Evolutionary conservation across 1,140 invertebrate genomes (phyloP).

Genomic region (Ceratoteleas bidentatus): DNA sequence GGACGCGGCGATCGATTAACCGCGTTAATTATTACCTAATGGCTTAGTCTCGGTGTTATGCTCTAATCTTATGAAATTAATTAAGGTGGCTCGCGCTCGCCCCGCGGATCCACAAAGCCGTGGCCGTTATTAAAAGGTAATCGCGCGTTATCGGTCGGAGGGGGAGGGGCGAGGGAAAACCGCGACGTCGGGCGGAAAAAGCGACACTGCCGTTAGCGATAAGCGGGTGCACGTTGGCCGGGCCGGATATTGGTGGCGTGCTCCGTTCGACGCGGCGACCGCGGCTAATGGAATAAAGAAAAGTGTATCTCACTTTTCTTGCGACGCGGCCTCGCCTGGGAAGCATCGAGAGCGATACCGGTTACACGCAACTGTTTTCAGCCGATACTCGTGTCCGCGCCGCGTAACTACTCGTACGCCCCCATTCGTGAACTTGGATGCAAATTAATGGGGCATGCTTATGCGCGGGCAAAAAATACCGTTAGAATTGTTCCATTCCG

Average conservation of each 20-base stretch:
- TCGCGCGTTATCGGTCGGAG: neutral
- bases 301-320: constrained; percentile 63
- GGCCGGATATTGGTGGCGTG: constrained; percentile 49
- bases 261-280: constrained; percentile 13
- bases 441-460: constrained; percentile 48
- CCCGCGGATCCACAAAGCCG: constrained; percentile 13
- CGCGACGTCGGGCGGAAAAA: too few relatives aligned
- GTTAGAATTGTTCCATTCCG: constrained; percentile 31
- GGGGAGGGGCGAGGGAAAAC: too few relatives aligned
- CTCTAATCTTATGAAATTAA: constrained; percentile 35
- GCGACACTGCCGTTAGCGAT: constrained; percentile 54
- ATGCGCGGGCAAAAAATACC: constrained; percentile 33
- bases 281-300: constrained; percentile 50
- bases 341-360: constrained; percentile 67
- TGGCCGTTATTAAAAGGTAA: constrained; percentile 37
- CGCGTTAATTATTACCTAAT: constrained; percentile 31
- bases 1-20: constrained; percentile 30
- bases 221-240: constrained; percentile 19
- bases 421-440: constrained; percentile 36
- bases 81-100: constrained; percentile 14
- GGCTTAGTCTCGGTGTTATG: constrained; percentile 4
- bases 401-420: constrained; percentile 46
- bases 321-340: constrained; percentile 57
- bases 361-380: constrained; percentile 67
- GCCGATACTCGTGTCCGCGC: constrained; percentile 36